phyloP scores from a whole-genome alignment of 1,140 invertebrate species.

The Portunus trituberculatus region DNA sequence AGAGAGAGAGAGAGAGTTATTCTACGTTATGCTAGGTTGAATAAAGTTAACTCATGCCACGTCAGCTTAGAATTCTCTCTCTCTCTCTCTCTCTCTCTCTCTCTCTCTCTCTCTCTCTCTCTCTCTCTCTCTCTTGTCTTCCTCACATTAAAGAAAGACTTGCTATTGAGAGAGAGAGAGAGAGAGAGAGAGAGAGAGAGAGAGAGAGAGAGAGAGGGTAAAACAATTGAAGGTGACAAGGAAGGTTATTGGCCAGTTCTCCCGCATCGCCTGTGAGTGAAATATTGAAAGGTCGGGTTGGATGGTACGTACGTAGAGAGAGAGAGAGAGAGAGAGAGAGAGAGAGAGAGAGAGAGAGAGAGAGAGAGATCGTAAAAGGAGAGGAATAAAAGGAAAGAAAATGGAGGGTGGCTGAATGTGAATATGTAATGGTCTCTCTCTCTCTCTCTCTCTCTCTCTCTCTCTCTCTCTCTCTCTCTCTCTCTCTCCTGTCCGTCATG shows the following conservation, averaged over 20 bases:
- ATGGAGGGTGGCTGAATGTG: not conserved
- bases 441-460: not conserved
- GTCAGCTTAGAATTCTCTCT: too few relatives aligned
- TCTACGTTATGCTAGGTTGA: too few relatives aligned
- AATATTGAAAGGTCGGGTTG: constrained; percentile 28
- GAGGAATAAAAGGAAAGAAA: not conserved
- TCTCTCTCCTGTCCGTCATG: too few relatives aligned
- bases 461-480: too few relatives aligned
- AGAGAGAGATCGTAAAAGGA: not conserved
- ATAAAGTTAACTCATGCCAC: too few relatives aligned
- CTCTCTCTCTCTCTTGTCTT: not conserved
- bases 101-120: not conserved
- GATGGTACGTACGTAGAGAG: not conserved
- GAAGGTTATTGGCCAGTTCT: not conserved
- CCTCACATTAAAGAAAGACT: too few relatives aligned
- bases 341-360: constrained; percentile 30
- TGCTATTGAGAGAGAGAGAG: not conserved
- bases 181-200: constrained; percentile 7
- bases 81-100: not conserved
- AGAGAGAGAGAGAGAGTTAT: not conserved
- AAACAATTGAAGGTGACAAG: constrained; percentile 17
- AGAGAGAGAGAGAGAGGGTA: constrained; percentile 9
- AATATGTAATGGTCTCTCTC: not conserved
- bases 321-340: constrained; percentile 28
- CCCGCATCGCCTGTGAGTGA: constrained; percentile 33